Base-by-base conservation (phyloP, 2,113 vertebrate genomes). In the Pomatostomus ruficeps region DNA sequence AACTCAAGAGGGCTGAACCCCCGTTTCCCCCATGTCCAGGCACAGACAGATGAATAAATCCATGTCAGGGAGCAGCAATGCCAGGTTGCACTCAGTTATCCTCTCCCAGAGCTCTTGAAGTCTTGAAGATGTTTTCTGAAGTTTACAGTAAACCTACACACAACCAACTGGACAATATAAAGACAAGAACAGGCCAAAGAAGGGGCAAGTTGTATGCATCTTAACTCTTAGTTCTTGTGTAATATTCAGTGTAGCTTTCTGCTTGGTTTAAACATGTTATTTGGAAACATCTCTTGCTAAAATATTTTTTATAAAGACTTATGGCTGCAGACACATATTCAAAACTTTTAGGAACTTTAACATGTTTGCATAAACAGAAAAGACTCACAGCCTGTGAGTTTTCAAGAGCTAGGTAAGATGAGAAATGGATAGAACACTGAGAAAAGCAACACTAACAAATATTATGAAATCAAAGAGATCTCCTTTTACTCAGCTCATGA, bases 61-160 rank as follows among this genome's bases (percentile, higher is more conserved):
- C 2, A 1, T 4, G 0, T 6, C 1, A 5, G 10, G 12, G 20
- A 72, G 35, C 26, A 75, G 43, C 14, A 71, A 23, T 51, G 23
- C 35, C 16, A 73, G 14, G 19, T 4, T 73, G 6, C 9, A 51
- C 11, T 40, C 3, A 2, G 19, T 35, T 59, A 24, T 51, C 62
- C 78, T 73, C 61, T 22, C 21, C 19, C 22, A 74, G 4, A 21
- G 43, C 21, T 75, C 35, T 55, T 85, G n/a, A 58, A 62, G 62
- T 75, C 35, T 55, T 85, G n/a, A 58, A 62, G 62, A 72, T 29
- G 20, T 31, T 83, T 76, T 71, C 61, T 78, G 55, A 95, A 84
- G 18, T 55, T 79, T 58, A 51, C 5, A 20, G 14, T 72, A 79
- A 83, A 59, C 11, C 10, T 80, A 28, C 16, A 51, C 19, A 31